phyloP scores from a whole-genome alignment of 2,113 vertebrate species.

The Myxocyprinus asiaticus region DNA sequence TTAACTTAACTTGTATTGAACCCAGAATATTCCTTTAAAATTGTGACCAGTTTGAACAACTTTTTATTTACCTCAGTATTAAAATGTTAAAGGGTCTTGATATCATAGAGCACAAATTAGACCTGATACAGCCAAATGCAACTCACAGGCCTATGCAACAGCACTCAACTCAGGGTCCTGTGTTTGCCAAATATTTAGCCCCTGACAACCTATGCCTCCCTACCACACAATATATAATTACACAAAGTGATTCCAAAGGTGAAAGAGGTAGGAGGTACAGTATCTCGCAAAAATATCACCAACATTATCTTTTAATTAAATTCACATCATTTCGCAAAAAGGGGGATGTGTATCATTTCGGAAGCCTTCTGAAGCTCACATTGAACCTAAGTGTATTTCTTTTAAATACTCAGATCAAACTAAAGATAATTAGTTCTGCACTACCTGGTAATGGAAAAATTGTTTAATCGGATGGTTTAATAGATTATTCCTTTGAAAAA shows the following conservation, averaged over 20 bases:
- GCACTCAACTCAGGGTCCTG: background rate
- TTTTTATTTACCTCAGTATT: too few relatives aligned
- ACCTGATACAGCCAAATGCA: background rate
- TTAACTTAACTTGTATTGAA: too few relatives aligned
- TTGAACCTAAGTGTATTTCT: conserved; percentile 33
- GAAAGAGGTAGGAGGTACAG: conserved; percentile 60
- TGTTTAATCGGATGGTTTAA: conserved; percentile 42
- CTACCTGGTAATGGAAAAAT: conserved; percentile 50
- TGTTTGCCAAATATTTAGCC: conserved; percentile 12
- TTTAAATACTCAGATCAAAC: conserved; percentile 46
- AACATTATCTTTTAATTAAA: conserved; percentile 81
- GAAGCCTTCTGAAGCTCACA: conserved; percentile 17
- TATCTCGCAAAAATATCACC: conserved; percentile 62
- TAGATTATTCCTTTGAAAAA: conserved; percentile 56
- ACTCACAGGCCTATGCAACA: background rate
- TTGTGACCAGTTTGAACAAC: too few relatives aligned
- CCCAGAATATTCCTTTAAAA: too few relatives aligned
- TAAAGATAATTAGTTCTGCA: conserved; percentile 9
- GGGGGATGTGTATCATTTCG: conserved; percentile 26
- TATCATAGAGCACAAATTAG: background rate
- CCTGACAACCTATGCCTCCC: conserved; percentile 14
- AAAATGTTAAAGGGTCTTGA: too few relatives aligned
- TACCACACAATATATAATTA: conserved; percentile 43
- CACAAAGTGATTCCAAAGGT: conserved; percentile 38
- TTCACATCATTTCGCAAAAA: conserved; percentile 71